Percentiles rank a stretch among this genome's conserved stretches.
phyloP scores from a whole-genome alignment of 2,888 invertebrate species.

The Andrena flavipes region DNA sequence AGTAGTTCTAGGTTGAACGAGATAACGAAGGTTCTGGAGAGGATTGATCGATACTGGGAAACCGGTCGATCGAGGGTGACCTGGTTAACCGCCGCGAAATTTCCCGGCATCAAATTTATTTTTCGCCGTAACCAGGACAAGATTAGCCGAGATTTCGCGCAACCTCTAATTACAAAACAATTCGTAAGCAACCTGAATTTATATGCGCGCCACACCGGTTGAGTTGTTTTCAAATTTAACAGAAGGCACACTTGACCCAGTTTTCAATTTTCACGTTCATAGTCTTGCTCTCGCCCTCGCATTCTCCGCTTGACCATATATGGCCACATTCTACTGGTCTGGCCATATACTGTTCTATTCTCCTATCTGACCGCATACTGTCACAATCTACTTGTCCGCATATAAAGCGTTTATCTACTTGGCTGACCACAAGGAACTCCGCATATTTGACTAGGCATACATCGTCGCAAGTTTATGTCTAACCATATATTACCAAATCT shows the following conservation, averaged over 20 bases:
- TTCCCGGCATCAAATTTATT: conserved; percentile 26
- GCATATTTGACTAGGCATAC: background rate
- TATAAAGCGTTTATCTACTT: background rate
- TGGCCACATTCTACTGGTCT: background rate
- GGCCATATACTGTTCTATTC: background rate
- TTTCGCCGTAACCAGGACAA: conserved; percentile 15
- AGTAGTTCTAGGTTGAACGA: conserved; percentile 46
- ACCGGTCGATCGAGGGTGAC: conserved; percentile 62
- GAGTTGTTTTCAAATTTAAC: background rate
- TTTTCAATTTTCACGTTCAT: background rate
- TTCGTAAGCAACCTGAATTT: conserved; percentile 8
- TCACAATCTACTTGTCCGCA: background rate
- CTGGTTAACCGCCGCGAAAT: conserved; percentile 46
- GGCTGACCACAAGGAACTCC: too few species aligned
- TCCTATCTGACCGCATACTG: background rate
- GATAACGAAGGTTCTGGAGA: conserved; percentile 59
- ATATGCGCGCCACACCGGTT: background rate
- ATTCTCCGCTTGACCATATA: background rate
- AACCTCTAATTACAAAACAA: conserved; percentile 45
- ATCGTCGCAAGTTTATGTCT: background rate
- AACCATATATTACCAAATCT: background rate
- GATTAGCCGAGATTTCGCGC: background rate
- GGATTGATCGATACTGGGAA: conserved; percentile 54
- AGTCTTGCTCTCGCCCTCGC: background rate
- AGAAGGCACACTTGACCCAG: background rate